Conservation (phyloP, 1,140 invertebrate species). For the Zaprionus ghesquierei region DNA sequence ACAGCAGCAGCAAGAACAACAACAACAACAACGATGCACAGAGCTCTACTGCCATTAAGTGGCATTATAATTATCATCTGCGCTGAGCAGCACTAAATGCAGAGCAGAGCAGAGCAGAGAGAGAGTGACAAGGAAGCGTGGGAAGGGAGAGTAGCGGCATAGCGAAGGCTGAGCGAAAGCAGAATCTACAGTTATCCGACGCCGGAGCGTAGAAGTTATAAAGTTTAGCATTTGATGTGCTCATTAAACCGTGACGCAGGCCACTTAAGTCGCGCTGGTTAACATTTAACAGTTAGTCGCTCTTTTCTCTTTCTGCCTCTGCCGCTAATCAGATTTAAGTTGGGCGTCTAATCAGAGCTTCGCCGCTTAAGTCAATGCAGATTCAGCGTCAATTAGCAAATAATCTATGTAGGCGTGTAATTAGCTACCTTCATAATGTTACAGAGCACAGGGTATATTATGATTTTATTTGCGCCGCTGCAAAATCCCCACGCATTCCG, state of each 20-base stretch:
- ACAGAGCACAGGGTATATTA: constrained; percentile 24
- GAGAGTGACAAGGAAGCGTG: not conserved
- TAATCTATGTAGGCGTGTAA: constrained; percentile 64
- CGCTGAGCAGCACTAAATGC: constrained; percentile 16
- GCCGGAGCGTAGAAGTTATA: constrained; percentile 23
- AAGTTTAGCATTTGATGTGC: constrained; percentile 63
- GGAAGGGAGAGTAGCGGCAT: not conserved
- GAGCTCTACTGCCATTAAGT: constrained; percentile 60
- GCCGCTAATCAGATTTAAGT: constrained; percentile 18
- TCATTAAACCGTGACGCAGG: constrained; percentile 62
- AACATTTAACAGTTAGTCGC: constrained; percentile 10
- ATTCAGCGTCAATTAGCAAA: constrained; percentile 63
- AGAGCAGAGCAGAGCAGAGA: not conserved
- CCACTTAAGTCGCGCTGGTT: constrained; percentile 61
- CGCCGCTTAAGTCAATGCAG: constrained; percentile 1
- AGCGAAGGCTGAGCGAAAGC: not conserved
- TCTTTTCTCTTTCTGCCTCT: constrained; percentile 35
- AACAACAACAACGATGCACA: constrained; percentile 20
- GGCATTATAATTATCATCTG: constrained; percentile 76
- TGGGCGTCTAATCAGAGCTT: constrained; percentile 49
- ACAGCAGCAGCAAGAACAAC: constrained; percentile 29
- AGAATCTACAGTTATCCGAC: constrained; percentile 11
- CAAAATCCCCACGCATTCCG: constrained; percentile 15
- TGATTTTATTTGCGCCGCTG: constrained; percentile 34
- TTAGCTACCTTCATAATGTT: constrained; percentile 50